Base-by-base conservation (phyloP, 2,113 vertebrate genomes). In the Setophaga petechia region DNA sequence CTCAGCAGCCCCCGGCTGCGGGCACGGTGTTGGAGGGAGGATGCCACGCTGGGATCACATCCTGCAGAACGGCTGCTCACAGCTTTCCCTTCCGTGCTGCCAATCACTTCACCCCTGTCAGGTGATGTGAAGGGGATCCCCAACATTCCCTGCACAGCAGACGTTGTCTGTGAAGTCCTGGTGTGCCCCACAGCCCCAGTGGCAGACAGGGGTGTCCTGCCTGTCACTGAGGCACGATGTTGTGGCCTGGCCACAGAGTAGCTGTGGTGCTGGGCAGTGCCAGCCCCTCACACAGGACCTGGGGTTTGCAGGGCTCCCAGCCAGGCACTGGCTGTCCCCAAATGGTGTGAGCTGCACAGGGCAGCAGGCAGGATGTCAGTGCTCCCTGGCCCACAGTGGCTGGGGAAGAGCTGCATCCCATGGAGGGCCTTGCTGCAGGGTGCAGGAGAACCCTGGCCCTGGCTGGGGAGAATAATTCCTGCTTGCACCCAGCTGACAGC, bases 81-180 rank as follows among this genome's bases (percentile, higher is more conserved):
- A 51, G 33, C 0, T 30, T 58, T 83, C 6, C 5, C 59, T 67
- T 51, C 80, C 4, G 0, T 58, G 54, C 73, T 57, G 61, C 57
- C 57, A 13, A 2, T 25, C 7, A 4, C 81, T 75, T 63, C 12
- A 0, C 20, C 39, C 37, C 63, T 66, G n/a, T 31, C 81, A 19
- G 19, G 51, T 61, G 65, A n/a, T 35, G 20, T 24, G 30, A 54
- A 71, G 75, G 71, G 67, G 28, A 44, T 71, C 17, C 11, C 47
- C 6, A 74, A 8, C 75, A 11, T 27, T 37, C 39, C 37, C 43
- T 35, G 68, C 55, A 30, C 22, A 24, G 68, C 7, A 2, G 69
- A 18, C 0, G 0, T 8, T 43, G 6, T 33, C 84, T 62, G 41
- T 0, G 0, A 54, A 46, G 46, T 67, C 59, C 59, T 46, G 41